Base-by-base conservation (phyloP, 2,797 vertebrate species). In the Pseudochirops cupreus region DNA sequence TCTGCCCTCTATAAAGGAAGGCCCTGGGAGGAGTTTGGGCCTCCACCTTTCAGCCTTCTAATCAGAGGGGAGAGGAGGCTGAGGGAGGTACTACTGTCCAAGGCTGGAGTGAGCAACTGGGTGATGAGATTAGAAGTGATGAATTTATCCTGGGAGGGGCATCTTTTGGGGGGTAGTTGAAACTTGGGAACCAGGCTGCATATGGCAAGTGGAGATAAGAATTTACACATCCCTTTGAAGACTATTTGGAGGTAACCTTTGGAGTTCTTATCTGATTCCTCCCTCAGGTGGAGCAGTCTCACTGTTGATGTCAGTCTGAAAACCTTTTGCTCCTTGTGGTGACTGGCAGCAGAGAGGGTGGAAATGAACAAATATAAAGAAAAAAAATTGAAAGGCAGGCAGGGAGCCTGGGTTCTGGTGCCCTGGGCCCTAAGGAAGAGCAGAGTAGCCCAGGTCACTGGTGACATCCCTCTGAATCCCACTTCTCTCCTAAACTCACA, bases 401-500 rank as follows among this genome's bases (percentile, higher is more conserved):
- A 33, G 12, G 31, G 59, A 62, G 14, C 59, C 21, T 55, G 52
- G 50, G 54, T 54, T 31, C 53, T 29, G 39, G 56, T 56, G 56
- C 28, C 55, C 74, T 55, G 52, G 58, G 31, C 33, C 31, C 57
- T 55, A 39, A 93, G 33, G 67, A 95, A 58, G 62, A 82, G 4
- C 0, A 3, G 33, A 87, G 67, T 4, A 82, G 29, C 59, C 39
- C 28, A 0, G 16, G 39, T 92, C 13, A 14, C 33, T 39, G 6
- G 53, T 57, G 53, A 92, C 26, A 18, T 58, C 29, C 74, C 39
- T 95, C 93, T 97, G 92, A 97, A 46, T 56, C 46, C 67, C n/a
- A 29, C 50, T 50, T 87, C 18, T 95, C 90, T 26, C 96, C 59
- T 92, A 92, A 94, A 24, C 94, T 92, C 91, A 62, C 98, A 99